Conservation (phyloP, 2,888 invertebrate species). For the Lypha dubia region DNA sequence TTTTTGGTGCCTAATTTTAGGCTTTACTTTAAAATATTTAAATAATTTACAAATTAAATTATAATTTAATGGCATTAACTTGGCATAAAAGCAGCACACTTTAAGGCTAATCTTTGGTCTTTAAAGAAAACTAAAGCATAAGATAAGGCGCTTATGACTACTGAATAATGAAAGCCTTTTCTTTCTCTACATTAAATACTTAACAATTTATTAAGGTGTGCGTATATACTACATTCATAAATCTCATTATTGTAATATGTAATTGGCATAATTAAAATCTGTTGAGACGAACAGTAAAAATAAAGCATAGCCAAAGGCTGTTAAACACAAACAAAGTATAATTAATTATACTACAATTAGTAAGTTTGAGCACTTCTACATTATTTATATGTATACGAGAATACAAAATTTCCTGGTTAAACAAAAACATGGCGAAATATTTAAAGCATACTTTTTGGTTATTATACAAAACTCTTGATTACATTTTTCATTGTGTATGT, state of each 20-base stretch:
- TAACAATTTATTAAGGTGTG: neutral
- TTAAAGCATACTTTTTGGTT: slow-evolving; percentile 6
- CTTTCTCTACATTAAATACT: too few species aligned
- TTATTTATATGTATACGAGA: too few species aligned
- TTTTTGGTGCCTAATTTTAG: too few species aligned
- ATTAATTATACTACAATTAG: neutral
- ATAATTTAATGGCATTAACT: too few species aligned
- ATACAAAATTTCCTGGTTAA: neutral
- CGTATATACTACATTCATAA: too few species aligned
- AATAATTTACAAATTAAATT: too few species aligned
- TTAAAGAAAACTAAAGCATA: neutral
- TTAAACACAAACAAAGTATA: neutral
- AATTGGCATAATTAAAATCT: neutral
- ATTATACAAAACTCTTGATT: neutral
- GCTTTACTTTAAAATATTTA: too few species aligned
- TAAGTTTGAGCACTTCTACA: neutral
- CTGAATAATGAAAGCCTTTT: neutral
- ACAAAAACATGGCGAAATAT: neutral
- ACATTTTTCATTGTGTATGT: neutral
- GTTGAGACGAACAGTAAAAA: neutral
- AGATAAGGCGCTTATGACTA: neutral
- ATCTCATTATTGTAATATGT: neutral
- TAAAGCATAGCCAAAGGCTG: slow-evolving; percentile 1
- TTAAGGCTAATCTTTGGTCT: neutral
- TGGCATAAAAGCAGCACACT: too few species aligned